Conservation (phyloP, 2,888 invertebrate genomes). For the Cremastobaeus sp. region DNA sequence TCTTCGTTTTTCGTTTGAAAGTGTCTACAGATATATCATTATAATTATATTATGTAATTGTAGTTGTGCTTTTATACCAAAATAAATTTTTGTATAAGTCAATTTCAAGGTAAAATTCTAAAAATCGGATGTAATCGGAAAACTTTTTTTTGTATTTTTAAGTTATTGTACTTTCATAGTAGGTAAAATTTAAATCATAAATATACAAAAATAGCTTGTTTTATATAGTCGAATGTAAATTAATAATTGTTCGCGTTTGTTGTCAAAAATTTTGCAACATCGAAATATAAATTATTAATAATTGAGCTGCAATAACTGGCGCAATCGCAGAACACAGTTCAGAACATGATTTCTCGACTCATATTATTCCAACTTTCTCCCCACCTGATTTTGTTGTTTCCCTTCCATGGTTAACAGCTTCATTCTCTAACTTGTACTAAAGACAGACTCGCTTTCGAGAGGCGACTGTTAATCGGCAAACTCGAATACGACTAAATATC, state of each 20-base stretch:
- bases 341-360: conserved; percentile 38
- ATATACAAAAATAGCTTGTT: no score
- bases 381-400: conserved; percentile 55
- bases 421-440: conserved; percentile 53
- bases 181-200: background rate
- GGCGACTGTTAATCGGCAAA: conserved; percentile 46
- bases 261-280: conserved; percentile 3
- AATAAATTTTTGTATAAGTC: no score
- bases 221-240: background rate
- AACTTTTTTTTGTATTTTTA: no score
- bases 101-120: no score
- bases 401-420: conserved; percentile 40
- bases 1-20: no score
- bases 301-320: conserved; percentile 33
- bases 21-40: no score
- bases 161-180: no score
- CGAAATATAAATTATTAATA: conserved; percentile 46
- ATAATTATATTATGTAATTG: no score
- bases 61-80: no score
- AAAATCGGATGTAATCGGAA: no score
- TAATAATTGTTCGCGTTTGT: background rate
- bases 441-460: conserved; percentile 48
- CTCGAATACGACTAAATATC: conserved; percentile 41
- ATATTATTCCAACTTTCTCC: conserved; percentile 54
- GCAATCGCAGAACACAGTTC: conserved; percentile 39